Percentiles rank a stretch among this genome's conserved stretches.
Evolutionary conservation across 2,797 vertebrate species (phyloP).

Genomic region (Sus cebifrons): DNA sequence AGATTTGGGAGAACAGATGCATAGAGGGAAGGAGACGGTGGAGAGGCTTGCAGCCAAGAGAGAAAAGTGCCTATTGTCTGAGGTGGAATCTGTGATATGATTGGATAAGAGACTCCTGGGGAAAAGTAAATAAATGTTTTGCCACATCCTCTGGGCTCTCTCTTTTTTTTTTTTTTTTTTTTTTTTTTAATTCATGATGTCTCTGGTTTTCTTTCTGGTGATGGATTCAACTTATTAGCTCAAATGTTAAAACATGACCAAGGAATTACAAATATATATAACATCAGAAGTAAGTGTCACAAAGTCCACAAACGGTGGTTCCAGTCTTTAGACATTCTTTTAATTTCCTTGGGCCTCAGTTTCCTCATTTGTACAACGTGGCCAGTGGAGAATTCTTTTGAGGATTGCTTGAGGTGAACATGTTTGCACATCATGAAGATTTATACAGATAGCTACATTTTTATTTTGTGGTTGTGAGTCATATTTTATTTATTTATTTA

Average conservation of each 20-base stretch:
- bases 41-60: no score
- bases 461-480: no score
- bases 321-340: neutral
- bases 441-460: neutral
- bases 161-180: neutral
- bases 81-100: neutral
- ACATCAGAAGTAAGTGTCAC: neutral
- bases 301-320: neutral
- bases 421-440: neutral
- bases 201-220: neutral
- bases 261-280: neutral
- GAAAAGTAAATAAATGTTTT: conserved; percentile 24
- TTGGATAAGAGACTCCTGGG: neutral
- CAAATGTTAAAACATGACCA: conserved; percentile 30
- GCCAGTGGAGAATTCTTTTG: neutral
- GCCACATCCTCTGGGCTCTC: neutral
- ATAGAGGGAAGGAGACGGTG: neutral
- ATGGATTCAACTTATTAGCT: neutral
- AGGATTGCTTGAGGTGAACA: neutral
- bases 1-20: neutral
- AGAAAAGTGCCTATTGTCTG: neutral
- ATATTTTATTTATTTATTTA: neutral
- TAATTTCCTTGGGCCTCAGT: neutral
- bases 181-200: neutral
- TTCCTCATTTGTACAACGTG: conserved; percentile 3